phyloP scores from a whole-genome alignment of 35 echinoderm and acorn worm species.

The Chiridota heheva region DNA sequence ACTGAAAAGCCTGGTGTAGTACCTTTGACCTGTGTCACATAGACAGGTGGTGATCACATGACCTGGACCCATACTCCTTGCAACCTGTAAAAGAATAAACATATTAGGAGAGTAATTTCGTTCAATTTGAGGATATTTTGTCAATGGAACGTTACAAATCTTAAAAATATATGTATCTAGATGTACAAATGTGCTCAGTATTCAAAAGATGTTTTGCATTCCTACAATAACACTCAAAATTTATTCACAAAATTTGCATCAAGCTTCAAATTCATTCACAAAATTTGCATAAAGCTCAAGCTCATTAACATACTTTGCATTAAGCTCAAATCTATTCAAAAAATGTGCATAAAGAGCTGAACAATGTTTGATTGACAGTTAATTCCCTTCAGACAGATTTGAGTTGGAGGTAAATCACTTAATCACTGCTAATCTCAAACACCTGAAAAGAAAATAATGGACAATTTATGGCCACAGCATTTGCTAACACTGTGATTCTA shows the following conservation, averaged over 20 bases:
- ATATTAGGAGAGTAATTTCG: neutral
- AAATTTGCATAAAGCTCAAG: neutral
- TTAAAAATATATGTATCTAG: neutral
- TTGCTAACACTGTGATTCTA: too few relatives aligned
- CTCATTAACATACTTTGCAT: too few relatives aligned
- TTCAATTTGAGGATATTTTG: neutral
- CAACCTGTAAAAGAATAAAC: slow-evolving; percentile 54
- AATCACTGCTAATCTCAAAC: neutral
- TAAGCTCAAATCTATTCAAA: too few relatives aligned
- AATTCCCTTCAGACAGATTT: neutral
- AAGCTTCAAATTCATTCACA: neutral
- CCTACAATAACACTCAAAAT: neutral
- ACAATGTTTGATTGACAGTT: too few relatives aligned
- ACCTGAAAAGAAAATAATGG: too few relatives aligned
- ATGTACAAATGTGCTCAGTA: too few relatives aligned
- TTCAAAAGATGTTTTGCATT: neutral
- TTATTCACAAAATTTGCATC: neutral
- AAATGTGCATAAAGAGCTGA: too few relatives aligned
- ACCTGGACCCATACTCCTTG: slow-evolving; percentile 80
- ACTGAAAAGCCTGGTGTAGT: slow-evolving; percentile 86
- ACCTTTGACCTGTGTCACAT: slow-evolving; percentile 94
- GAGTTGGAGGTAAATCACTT: neutral
- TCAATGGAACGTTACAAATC: neutral
- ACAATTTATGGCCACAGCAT: too few relatives aligned
- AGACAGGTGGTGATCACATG: slow-evolving; percentile 84